Evolutionary conservation across 2,888 invertebrate species (phyloP), one percentile per base, ranked within the genome.

Genomic region (Gastrophysa polygoni): DNA sequence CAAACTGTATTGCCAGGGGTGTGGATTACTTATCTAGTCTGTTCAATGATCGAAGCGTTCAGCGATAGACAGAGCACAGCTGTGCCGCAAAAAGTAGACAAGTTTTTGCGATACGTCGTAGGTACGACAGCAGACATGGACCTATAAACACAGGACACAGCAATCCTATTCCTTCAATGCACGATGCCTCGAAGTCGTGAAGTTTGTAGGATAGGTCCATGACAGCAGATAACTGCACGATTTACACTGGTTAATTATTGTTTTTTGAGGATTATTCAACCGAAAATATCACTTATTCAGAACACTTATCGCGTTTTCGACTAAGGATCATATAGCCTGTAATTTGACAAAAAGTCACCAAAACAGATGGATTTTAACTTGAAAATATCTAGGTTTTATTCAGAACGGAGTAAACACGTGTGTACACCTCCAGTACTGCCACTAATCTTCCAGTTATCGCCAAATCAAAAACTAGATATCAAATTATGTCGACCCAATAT

Each of bases 61-160:
- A n/a, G n/a, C n/a, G 47, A 47, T 6, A 8, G 11, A 32, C 10
- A 32, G 32, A 32, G 32, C 32, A 32, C 3, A 47, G 47, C 18
- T 47, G 21, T 18, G 47, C 47, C 20, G n/a, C 18, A 47, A 47
- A 47, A 20, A 47, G 47, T 58, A 54, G 29, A n/a, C 24, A 29
- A 32, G 5, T 32, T 32, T 32, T 32, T 32, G 21, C 48, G 48
- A 20, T 21, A 48, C 10, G 48, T 48, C 14, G 43, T 16, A 44
- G 21, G 20, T 20, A 47, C 20, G 48, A 48, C 4, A 21, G 21
- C 11, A 48, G 21, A n/a, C 11, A 20, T n/a, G n/a, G n/a, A n/a
- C n/a, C n/a, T n/a, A n/a, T n/a, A n/a, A n/a, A n/a, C n/a, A n/a
- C n/a, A n/a, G n/a, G n/a, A n/a, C n/a, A n/a, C n/a, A n/a, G n/a